A percentile compares a stretch with the other conserved stretches of the same genome.
These are phyloP conservation scores for Phaenicophaeus curvirostris DNA, from an alignment of 2,797 vertebrate genomes.

Conservation along the genomic window DNA sequence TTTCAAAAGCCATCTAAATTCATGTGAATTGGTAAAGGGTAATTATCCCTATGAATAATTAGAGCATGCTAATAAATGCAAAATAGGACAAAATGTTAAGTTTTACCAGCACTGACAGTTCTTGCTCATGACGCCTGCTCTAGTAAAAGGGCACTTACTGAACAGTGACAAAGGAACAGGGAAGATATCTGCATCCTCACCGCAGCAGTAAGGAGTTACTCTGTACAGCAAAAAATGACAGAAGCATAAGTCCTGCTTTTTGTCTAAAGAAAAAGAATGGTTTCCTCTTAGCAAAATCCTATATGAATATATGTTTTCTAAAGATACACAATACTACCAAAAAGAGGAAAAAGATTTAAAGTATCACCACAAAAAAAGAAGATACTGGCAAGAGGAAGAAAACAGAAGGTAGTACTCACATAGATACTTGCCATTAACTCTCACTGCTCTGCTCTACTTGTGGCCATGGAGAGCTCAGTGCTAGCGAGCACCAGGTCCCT, in stretches of 20 bases:
- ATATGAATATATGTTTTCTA: accelerated
- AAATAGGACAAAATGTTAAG: conserved; percentile 48
- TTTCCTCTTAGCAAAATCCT: not conserved
- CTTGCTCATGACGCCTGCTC: not conserved
- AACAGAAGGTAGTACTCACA: accelerated
- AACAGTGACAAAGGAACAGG: not conserved
- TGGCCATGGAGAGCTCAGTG: not conserved
- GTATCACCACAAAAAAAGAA: too few species aligned
- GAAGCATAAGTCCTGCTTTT: not conserved
- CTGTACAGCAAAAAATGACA: not conserved
- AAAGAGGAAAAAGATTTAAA: not conserved
- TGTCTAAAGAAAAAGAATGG: not conserved
- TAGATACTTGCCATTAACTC: accelerated
- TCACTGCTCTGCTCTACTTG: accelerated
- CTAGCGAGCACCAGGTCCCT: accelerated
- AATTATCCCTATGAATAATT: conserved; percentile 78
- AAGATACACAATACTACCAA: not conserved
- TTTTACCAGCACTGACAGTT: conserved; percentile 28
- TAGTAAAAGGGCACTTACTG: not conserved
- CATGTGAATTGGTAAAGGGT: conserved; percentile 69
- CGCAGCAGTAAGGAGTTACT: not conserved
- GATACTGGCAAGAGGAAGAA: not conserved
- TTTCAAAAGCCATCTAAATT: conserved; percentile 76
- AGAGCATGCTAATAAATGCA: conserved; percentile 74
- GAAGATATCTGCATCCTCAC: not conserved